Evolutionary conservation across 1,140 invertebrate species (phyloP), one percentile per base, ranked within the genome.

Genomic region (Meloidogyne chitwoodi): DNA sequence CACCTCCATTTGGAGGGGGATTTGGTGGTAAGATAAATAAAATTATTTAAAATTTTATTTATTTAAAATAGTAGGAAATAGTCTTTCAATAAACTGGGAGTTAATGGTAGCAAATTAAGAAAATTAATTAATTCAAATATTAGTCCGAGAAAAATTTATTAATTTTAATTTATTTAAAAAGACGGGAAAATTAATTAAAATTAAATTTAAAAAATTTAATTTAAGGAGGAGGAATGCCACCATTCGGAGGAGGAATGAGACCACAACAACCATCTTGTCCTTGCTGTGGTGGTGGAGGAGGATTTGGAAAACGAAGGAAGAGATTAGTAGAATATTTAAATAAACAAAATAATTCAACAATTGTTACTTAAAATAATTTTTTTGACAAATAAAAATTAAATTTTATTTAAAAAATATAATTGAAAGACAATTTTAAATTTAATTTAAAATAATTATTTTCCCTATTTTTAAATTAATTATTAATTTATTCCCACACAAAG

Each of bases 401-500:
- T 65, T 65, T 65, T 26, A 27, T 65, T 38, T 29, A 27, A 27
- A 65, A 16, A 19, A 65, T 11, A 65, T 11, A 16, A 8, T 29
- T 31, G n/a, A 67, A 67, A 41, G 64, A 38, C 64, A 6, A 6
- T 31, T 8, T 8, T 64, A 8, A 26, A 64, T 6, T 10, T 64
- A 31, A 31, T 24, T 26, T 24, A 64, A 26, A 41, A 41, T 24
- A 61, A 6, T 34, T 34, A n/a, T 22, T 22, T 56, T 14, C 27
- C 41, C 56, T 41, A 56, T 61, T 56, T 56, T n/a, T n/a, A 19
- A 48, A 48, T 48, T 48, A 56, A 56, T 44, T n/a, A n/a, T 56
- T n/a, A 56, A n/a, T 56, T 56, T 19, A 29, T 16, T n/a, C 71
- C 71, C 27, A 73, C 16, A 64, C 71, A 73, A 6, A 73, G 44